A percentile compares a stretch with the other conserved stretches of the same genome.
These are phyloP conservation scores for Mus spicilegus DNA, from an alignment of 2,113 vertebrate genomes.

Conservation along the genomic window DNA sequence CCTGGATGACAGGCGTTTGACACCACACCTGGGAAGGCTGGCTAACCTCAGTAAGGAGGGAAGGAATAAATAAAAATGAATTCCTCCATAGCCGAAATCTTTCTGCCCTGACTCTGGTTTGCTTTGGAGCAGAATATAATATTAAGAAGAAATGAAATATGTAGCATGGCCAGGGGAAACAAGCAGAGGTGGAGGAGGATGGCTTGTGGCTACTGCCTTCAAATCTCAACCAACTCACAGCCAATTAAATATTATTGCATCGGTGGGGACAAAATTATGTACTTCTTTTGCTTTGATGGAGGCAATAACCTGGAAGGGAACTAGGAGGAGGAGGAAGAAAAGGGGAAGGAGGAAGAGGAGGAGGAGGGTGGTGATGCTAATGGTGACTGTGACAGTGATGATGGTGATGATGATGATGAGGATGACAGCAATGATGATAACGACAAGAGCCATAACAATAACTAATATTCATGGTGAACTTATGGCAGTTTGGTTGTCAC, in stretches of 20 bases:
- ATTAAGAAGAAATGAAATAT: slow-evolving; percentile 19
- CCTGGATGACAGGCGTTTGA: background rate
- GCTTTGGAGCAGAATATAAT: background rate
- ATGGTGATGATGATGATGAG: fast-evolving
- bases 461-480: background rate
- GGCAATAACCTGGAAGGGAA: no score
- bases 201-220: background rate
- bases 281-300: background rate
- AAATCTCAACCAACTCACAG: background rate
- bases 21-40: background rate
- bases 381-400: no score
- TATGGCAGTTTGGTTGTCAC: background rate
- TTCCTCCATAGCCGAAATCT: background rate
- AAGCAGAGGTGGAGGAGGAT: background rate
- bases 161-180: background rate
- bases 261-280: background rate
- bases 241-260: background rate
- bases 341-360: no score
- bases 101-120: background rate
- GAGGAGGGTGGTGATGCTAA: no score
- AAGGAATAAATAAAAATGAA: background rate
- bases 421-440: background rate
- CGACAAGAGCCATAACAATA: background rate
- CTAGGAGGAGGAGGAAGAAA: no score
- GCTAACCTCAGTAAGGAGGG: slow-evolving; percentile 37